Base-by-base conservation (phyloP, 1,140 invertebrate genomes). In the Harpegnathos saltator region DNA sequence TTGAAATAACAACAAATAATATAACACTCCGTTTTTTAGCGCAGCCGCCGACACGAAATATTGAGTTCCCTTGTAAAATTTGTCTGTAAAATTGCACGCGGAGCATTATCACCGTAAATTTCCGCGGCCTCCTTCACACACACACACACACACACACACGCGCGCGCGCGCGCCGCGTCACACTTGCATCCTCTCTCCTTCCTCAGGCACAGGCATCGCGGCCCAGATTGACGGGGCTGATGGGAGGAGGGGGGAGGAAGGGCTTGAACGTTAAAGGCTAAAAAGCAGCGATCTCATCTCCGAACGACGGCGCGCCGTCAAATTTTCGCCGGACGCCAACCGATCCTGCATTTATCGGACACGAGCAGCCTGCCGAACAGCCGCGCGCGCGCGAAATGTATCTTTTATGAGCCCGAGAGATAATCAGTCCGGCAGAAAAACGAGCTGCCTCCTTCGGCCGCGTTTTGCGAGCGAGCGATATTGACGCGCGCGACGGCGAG, bases 401-500 rank as follows among this genome's bases (percentile, higher is more conserved):
- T 38, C 9, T 58, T 38, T 38, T 33, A 15, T 1, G n/a, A n/a
- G n/a, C 33, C 63, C 4, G 22, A 69, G 22, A 69, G 58, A 80
- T 69, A 80, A 80, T 80, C 44, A 22, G 0, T 14, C 48, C 24
- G 33, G 54, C 48, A 62, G 62, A 59, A 74, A 59, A 63, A 26
- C 78, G 26, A 19, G 62, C 52, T 33, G n/a, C n/a, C 73, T 59
- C 68, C 9, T 44, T 3, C 4, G 61, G 66, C 66, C 66, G 17
- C 44, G 44, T 61, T 78, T 68, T 68, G 74, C 73, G 54, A 59
- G 44, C 38, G 82, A 83, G 62, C 73, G 62, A 33, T 59, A 52
- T 82, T 44, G 72, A 66, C 66, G 50, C 63, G 59, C 33, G 50
- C 72, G 15, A 15, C 72, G 54, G 38, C 73, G 33, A 7, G 62